Conservation (phyloP, 2,797 vertebrate genomes). For the Takifugu ocellatus region DNA sequence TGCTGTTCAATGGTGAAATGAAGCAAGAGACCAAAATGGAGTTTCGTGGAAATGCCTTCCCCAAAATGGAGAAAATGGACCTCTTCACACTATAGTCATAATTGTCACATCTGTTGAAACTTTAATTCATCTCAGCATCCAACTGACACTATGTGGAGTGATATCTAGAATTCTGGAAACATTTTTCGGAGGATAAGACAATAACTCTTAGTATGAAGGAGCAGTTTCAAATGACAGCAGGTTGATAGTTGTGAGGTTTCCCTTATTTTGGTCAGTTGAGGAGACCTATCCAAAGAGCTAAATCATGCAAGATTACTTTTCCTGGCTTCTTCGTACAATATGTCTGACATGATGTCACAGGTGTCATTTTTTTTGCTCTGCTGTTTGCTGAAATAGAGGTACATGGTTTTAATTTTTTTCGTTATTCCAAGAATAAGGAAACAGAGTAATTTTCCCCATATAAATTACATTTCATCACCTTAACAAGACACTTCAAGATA, state of each 20-base stretch:
- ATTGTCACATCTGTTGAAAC: conserved; percentile 17
- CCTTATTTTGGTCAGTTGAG: no score
- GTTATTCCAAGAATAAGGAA: no score
- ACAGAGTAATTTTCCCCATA: background rate
- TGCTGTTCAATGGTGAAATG: conserved; percentile 34
- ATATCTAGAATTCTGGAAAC: background rate
- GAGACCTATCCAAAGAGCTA: no score
- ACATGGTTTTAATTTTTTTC: no score
- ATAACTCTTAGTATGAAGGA: conserved; percentile 48
- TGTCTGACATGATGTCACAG: no score
- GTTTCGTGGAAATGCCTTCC: background rate
- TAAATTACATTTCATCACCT: background rate
- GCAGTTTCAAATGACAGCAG: no score
- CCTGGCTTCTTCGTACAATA: no score
- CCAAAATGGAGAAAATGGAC: conserved; percentile 13
- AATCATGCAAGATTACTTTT: no score
- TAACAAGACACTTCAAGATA: conserved; percentile 1
- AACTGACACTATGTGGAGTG: conserved; percentile 12
- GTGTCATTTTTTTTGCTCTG: no score
- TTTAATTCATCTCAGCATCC: conserved; percentile 9
- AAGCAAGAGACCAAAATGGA: conserved; percentile 11
- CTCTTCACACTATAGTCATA: conserved; percentile 11
- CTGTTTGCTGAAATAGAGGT: no score
- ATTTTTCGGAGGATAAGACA: conserved; percentile 11
- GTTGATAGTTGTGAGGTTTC: no score